phyloP scores from a whole-genome alignment of 2,888 invertebrate species.

The Nephrotoma appendiculata region DNA sequence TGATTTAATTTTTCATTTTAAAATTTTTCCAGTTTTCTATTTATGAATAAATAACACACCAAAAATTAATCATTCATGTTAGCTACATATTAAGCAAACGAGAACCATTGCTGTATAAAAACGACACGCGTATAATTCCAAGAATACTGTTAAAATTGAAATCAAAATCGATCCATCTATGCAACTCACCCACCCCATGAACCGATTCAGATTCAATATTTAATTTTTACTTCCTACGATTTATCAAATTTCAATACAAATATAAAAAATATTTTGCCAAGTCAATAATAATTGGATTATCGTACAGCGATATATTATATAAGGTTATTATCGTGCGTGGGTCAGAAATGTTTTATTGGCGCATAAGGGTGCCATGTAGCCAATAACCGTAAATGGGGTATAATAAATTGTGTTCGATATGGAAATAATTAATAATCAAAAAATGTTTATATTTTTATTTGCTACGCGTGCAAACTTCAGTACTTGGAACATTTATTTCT shows the following conservation, averaged over 20 bases:
- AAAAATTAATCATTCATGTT: not conserved
- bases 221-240: not conserved
- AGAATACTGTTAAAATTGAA: too few relatives aligned
- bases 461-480: not conserved
- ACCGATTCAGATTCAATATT: not conserved
- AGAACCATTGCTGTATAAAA: too few relatives aligned
- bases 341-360: not conserved
- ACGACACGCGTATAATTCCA: too few relatives aligned
- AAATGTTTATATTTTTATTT: not conserved
- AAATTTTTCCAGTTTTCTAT: not conserved
- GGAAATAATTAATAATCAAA: not conserved
- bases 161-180: not conserved
- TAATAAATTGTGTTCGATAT: not conserved
- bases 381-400: not conserved
- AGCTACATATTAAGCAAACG: not conserved
- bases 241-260: not conserved
- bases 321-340: not conserved
- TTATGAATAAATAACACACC: not conserved
- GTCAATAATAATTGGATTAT: too few relatives aligned
- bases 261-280: not conserved
- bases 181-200: not conserved
- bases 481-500: not conserved
- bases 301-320: too few relatives aligned
- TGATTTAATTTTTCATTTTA: not conserved
- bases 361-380: not conserved